Evolutionary conservation across 1,140 invertebrate genomes (phyloP).

Genomic region (Diabrotica undecimpunctata): DNA sequence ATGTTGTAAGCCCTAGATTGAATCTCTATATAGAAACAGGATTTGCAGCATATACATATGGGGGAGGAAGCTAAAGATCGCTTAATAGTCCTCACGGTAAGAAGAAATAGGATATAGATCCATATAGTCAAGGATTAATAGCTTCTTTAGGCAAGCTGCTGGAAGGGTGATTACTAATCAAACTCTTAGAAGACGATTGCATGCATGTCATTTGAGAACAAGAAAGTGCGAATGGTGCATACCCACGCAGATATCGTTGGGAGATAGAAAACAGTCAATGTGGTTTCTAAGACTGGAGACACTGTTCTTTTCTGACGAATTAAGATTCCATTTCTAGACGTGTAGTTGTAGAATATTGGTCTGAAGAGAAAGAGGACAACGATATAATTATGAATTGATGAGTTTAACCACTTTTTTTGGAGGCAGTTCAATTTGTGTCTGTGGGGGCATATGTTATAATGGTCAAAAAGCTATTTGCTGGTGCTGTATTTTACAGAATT

Average conservation of each 20-base stretch:
- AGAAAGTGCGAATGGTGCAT: neutral
- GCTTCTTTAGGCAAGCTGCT: conserved; percentile 3
- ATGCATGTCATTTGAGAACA: too few species aligned
- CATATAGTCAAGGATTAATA: conserved; percentile 1
- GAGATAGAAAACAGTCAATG: neutral
- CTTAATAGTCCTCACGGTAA: neutral
- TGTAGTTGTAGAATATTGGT: neutral
- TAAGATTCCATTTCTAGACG: neutral
- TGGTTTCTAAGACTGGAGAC: neutral
- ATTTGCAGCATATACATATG: conserved; percentile 1
- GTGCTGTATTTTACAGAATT: too few species aligned
- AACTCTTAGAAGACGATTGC: neutral
- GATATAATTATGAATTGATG: neutral
- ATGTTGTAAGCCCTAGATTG: neutral
- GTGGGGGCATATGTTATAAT: too few species aligned
- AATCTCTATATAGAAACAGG: neutral
- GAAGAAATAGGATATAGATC: neutral
- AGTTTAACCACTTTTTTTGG: too few species aligned
- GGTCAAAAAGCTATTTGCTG: too few species aligned
- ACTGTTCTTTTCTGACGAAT: neutral
- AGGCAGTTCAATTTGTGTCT: too few species aligned
- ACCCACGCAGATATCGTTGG: neutral
- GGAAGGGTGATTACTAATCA: neutral
- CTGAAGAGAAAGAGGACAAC: neutral
- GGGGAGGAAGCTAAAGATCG: neutral